Conservation (phyloP, 2,888 invertebrate species). For the Caenorhabditis becei region DNA sequence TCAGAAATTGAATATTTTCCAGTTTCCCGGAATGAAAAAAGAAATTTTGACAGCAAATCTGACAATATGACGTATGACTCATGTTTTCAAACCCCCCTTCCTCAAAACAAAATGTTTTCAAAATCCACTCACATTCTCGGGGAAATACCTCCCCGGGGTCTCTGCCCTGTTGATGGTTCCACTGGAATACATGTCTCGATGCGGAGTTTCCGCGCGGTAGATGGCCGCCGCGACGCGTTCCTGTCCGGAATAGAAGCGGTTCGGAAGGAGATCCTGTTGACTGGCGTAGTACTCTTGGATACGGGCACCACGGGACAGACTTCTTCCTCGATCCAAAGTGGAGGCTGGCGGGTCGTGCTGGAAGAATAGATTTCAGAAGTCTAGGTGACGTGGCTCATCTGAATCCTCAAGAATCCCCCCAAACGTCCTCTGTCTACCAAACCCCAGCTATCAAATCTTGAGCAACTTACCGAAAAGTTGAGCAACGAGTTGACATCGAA, state of each 20-base stretch:
- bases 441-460: too few relatives aligned
- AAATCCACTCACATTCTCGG: constrained; percentile 63
- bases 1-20: too few relatives aligned
- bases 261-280: constrained; percentile 50
- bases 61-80: too few relatives aligned
- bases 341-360: constrained; percentile 34
- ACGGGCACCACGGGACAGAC: constrained; percentile 55
- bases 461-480: constrained; percentile 50
- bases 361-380: background rate
- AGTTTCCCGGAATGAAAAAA: too few relatives aligned
- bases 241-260: constrained; percentile 64
- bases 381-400: too few relatives aligned
- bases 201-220: constrained; percentile 73
- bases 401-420: too few relatives aligned
- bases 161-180: constrained; percentile 68
- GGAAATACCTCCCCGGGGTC: constrained; percentile 67
- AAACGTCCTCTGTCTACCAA: too few relatives aligned
- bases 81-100: background rate
- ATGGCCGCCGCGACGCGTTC: constrained; percentile 75
- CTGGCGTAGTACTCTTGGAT: constrained; percentile 61
- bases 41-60: too few relatives aligned
- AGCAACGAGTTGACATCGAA: constrained; percentile 61
- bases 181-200: constrained; percentile 67
- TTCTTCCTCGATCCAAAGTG: constrained; percentile 56
- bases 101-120: background rate